Evolutionary conservation across 2,888 invertebrate genomes (phyloP), one percentile per base, ranked within the genome.

Genomic region (Xanthorhoe spadicearia): DNA sequence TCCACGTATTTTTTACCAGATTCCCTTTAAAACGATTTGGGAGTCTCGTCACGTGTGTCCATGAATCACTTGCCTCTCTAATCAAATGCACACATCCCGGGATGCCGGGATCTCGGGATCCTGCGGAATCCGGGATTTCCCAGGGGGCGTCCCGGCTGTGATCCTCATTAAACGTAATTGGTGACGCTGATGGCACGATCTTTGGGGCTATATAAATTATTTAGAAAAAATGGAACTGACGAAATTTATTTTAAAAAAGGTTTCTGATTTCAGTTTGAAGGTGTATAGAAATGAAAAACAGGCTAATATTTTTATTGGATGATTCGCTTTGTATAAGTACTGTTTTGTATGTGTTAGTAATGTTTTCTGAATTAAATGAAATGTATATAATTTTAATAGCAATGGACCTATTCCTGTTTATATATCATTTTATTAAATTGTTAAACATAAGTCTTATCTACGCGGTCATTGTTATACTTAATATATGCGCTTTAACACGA

Each of bases 101-200:
- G 74, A 72, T 69, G 62, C 75, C 74, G 71, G 74, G 74, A 75
- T 64, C 72, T 74, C 71, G 71, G 69, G 71, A 46, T 64, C 54
- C 32, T 13, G 13, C 38, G 52, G 73, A 71, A 71, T 73, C 67
- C 68, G 48, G 71, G 64, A 71, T 71, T 71, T 71, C 73, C 69
- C 72, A 66, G 54, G 70, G 58, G 72, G 61, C 68, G 61, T 68
- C 77, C 66, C 70, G 68, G 71, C 70, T 71, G 73, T 78, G 79
- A 77, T 77, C 77, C 81, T 83, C 83, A 83, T 85, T 85, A 84
- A 79, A 74, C 77, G 76, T 84, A 84, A 85, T 85, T 84, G 84
- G 79, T 72, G 77, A 78, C 77, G 81, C 81, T 84, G 82, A 85
- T 83, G 82, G 83, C 80, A 81, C 72, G 64, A 64, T 54, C 61